Base-by-base conservation (phyloP, 2,888 invertebrate genomes). In the Limnephilus marmoratus region DNA sequence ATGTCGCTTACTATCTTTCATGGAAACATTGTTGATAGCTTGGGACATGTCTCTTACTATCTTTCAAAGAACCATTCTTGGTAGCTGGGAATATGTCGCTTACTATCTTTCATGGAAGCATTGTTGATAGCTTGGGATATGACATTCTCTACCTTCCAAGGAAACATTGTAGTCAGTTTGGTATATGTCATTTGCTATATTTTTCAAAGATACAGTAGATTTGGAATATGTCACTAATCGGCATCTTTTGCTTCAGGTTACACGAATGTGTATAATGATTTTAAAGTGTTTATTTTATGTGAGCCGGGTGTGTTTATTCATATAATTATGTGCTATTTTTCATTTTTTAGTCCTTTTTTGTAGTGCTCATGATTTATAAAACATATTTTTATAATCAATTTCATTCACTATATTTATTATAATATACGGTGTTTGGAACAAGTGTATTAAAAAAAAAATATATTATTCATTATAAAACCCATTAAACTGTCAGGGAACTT, bases 181-280 rank as follows among this genome's bases (percentile, higher is more conserved):
- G 68, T 68, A 68, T 68, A 24, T 68, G 68, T 68, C 68, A 4
- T 68, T 68, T 68, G 68, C 68, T 68, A 68, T 68, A 68, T 68
- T 68, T 68, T 68, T 68, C 68, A 68, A 68, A 68, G n/a, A 68
- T 24, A 68, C 68, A 68, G 68, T 68, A 68, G 68, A n/a, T 68
- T 68, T 68, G 68, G 24, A 24, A 68, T 68, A 68, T 68, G 68
- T 68, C 68, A 68, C 68, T 68, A 68, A 68, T 68, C 68, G 24
- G 18, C 68, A 68, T 68, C 68, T 68, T 68, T 68, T 68, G 68
- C 68, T 68, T 53, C 68, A 68, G 34, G 82, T 82, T 82, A 82
- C 18, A 82, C 18, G 82, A 31, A 31, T 82, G 82, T 82, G 82
- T 82, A 82, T 82, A 34, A 82, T 82, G 68, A 68, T 68, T 68